Base-by-base conservation (phyloP, 2,888 invertebrate species). In the Pristionchus japonicus region DNA sequence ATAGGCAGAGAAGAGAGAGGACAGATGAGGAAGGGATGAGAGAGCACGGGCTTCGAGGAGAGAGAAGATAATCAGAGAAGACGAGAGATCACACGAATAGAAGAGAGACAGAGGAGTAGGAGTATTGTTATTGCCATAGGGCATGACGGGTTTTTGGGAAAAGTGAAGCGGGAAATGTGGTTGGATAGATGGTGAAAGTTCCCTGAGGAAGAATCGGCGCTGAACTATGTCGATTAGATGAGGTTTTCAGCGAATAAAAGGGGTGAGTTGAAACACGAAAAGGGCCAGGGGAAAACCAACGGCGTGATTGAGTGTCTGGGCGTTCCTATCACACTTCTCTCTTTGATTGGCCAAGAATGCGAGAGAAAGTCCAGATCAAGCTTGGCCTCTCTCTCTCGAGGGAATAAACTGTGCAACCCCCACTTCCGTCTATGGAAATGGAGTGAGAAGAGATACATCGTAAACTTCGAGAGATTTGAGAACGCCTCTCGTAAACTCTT, bases 91-190 rank as follows among this genome's bases (percentile, higher is more conserved):
- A 1, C 0, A n/a, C 6, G 52, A 83, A 31, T 17, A 40, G 47
- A 47, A 82, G 49, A 31, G 82, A 52, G 47, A 49, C 15, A 27
- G 49, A n/a, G 80, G 31, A 49, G 17, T 37, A 31, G 20, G 82
- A 77, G 77, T 77, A 77, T 77, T 77, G 77, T 77, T 77, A 77
- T 77, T 77, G 77, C 77, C 47, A 17, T 3, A 77, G 43, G 77
- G 43, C 77, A 77, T 47, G 40, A 77, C 77, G 77, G 77, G 77
- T 77, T 77, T 47, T 77, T 77, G 77, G 77, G 27, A 77, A 77
- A 74, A 74, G 70, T 74, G 70, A 74, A 77, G 43, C 40, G 77
- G 43, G 27, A 47, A 77, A 77, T 27, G 43, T 47, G 27, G 77
- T 77, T 47, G 43, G 57, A 57, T n/a, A n/a, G n/a, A n/a, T n/a